Percentiles rank a stretch among this genome's conserved stretches.
phyloP scores from a whole-genome alignment of 2,888 invertebrate species.

The Nephrotoma guestfalica region DNA sequence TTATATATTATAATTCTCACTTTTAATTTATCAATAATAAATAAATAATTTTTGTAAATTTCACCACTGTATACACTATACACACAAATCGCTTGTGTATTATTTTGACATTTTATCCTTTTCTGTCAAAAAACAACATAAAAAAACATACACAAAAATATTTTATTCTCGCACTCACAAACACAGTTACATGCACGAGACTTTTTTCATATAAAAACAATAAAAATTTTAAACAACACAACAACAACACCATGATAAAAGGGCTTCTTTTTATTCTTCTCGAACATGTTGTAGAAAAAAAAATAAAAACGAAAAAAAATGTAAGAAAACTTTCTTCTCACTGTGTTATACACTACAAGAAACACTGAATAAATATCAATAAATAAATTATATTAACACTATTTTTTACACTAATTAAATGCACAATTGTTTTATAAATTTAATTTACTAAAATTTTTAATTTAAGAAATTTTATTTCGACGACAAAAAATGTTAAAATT shows the following conservation, averaged over 20 bases:
- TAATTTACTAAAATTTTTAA: not conserved
- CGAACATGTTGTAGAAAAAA: not conserved
- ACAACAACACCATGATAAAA: not conserved
- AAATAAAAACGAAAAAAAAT: not conserved
- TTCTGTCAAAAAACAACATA: not conserved
- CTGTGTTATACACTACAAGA: not conserved
- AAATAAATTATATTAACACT: not conserved
- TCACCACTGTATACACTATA: not conserved
- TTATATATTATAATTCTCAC: not conserved
- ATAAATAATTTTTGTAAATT: not conserved
- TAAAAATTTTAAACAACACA: not conserved
- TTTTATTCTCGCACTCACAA: not conserved
- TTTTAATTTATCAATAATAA: not conserved
- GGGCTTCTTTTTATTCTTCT: not conserved
- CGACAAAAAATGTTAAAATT: not conserved
- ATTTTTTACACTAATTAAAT: not conserved
- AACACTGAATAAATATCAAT: not conserved
- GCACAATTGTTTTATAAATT: not conserved
- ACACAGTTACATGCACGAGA: not conserved
- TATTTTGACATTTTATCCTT: not conserved
- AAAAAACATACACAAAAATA: not conserved
- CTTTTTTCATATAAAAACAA: not conserved
- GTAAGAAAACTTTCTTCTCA: not conserved
- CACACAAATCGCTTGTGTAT: not conserved
- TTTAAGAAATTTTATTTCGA: not conserved